Evolutionary conservation across 2,888 invertebrate genomes (phyloP), one percentile per base, ranked within the genome.

Genomic region (Subacronicta megacephala): DNA sequence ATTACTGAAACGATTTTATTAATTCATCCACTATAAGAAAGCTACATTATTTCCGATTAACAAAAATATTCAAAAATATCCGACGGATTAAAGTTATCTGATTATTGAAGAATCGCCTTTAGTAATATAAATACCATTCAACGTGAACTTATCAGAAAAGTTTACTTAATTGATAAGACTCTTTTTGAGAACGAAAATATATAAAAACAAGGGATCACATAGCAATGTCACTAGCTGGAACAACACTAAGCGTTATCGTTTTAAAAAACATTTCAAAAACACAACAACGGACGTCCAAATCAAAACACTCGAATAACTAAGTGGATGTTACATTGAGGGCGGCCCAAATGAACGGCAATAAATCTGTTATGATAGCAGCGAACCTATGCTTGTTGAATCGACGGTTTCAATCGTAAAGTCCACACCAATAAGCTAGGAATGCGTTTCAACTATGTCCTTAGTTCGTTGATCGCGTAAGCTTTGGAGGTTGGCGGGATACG

Each of bases 381-480:
- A 65, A 72, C 74, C 73, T 71, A 72, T 72, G 75, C 70, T 64
- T 69, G 72, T 75, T 77, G 72, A 77, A 70, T 78, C 73, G 56
- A 63, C 73, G 47, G 65, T 77, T 77, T 75, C 76, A 74, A 79
- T 83, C 82, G 78, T 84, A 81, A 81, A 79, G 47, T 77, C 72
- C 68, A 69, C 69, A 73, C 72, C 79, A 83, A 80, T 80, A 77
- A 82, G 75, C 81, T 81, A 83, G 81, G 86, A 87, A 88, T 85
- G 83, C 75, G 78, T 78, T 81, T 83, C 80, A 74, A 78, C 82
- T 78, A 78, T 81, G 81, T 79, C 81, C 81, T 84, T 85, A 84
- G 83, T 83, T 84, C 80, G 80, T 78, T 84, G 80, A 83, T 85
- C 80, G 83, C 76, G 75, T 78, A 78, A 81, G 81, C 73, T 78